These are phyloP conservation scores for Sinocyclocheilus anophthalmus DNA, from an alignment of 2,113 vertebrate species.

Conservation along the genomic window DNA sequence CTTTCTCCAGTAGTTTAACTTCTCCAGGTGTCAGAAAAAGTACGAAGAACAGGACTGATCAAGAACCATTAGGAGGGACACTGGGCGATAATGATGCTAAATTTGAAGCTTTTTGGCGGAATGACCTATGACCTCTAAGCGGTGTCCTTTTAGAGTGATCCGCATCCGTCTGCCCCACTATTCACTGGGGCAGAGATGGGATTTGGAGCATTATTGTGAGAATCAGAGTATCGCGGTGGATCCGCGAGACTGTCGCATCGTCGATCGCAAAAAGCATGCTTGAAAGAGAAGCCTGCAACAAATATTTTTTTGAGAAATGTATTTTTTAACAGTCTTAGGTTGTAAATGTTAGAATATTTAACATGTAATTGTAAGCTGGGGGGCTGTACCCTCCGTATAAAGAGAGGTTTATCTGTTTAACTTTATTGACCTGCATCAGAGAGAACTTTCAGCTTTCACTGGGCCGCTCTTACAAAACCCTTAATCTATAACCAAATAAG, in stretches of 20 bases:
- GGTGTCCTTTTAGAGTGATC: constrained; percentile 46
- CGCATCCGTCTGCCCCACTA: constrained; percentile 4
- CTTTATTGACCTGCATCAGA: constrained; percentile 87
- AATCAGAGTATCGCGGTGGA: constrained; percentile 45
- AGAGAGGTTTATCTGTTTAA: constrained; percentile 93
- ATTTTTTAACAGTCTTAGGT: constrained; percentile 98
- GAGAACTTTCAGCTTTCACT: constrained; percentile 81
- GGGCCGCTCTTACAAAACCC: constrained; percentile 85
- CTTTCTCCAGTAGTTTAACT: constrained; percentile 67
- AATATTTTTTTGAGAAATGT: constrained; percentile 97
- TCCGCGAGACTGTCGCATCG: background rate
- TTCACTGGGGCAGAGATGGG: constrained; percentile 34
- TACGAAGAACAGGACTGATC: constrained; percentile 48
- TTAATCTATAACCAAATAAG: constrained; percentile 95
- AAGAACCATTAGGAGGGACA: constrained; percentile 43
- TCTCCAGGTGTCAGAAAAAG: constrained; percentile 61
- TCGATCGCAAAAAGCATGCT: constrained; percentile 82
- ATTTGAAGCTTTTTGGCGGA: constrained; percentile 77
- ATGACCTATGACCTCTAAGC: constrained; percentile 64
- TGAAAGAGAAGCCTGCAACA: constrained; percentile 89
- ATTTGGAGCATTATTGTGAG: constrained; percentile 1
- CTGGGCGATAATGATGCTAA: constrained; percentile 74
- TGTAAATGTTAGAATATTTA: constrained; percentile 98
- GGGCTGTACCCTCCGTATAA: constrained; percentile 82
- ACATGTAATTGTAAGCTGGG: constrained; percentile 91